phyloP scores from a whole-genome alignment of 2,113 vertebrate species.

The Vireo altiloquus region DNA sequence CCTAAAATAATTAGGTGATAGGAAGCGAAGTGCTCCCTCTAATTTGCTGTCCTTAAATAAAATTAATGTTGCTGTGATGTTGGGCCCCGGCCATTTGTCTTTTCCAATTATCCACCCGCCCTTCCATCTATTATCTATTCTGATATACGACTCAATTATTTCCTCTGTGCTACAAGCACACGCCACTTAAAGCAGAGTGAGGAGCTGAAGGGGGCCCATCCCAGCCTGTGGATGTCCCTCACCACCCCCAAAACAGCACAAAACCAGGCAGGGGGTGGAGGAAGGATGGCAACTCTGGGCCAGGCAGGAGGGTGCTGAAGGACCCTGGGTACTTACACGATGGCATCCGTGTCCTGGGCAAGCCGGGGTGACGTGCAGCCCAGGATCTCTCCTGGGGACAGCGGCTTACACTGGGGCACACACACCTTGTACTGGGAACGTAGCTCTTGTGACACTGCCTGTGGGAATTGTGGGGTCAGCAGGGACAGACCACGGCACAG shows the following conservation, averaged over 20 bases:
- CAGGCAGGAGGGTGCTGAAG: not conserved
- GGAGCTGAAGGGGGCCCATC: not conserved
- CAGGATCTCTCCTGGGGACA: conserved; percentile 96
- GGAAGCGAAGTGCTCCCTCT: conserved; percentile 76
- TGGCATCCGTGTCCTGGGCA: conserved; percentile 77
- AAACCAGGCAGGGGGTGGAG: not conserved
- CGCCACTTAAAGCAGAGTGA: not conserved
- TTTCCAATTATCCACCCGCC: conserved; percentile 74
- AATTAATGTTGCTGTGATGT: conserved; percentile 80
- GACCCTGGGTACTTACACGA: conserved; percentile 81
- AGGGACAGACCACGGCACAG: not conserved
- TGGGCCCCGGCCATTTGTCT: conserved; percentile 76
- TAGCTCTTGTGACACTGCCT: conserved; percentile 78
- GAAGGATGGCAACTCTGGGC: not conserved
- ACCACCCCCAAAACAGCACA: not conserved
- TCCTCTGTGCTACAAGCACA: conserved; percentile 19
- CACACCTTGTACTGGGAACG: conserved; percentile 81
- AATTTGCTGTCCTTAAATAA: conserved; percentile 83
- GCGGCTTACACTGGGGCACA: conserved; percentile 92
- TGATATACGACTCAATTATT: conserved; percentile 75
- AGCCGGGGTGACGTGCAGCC: conserved; percentile 91
- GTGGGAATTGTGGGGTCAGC: not conserved
- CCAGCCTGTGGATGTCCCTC: fast-evolving
- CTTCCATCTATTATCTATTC: conserved; percentile 70
- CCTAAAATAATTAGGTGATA: conserved; percentile 84